These are phyloP conservation scores for Leiothrix lutea DNA, from an alignment of 2,113 vertebrate species.

Conservation along the genomic window DNA sequence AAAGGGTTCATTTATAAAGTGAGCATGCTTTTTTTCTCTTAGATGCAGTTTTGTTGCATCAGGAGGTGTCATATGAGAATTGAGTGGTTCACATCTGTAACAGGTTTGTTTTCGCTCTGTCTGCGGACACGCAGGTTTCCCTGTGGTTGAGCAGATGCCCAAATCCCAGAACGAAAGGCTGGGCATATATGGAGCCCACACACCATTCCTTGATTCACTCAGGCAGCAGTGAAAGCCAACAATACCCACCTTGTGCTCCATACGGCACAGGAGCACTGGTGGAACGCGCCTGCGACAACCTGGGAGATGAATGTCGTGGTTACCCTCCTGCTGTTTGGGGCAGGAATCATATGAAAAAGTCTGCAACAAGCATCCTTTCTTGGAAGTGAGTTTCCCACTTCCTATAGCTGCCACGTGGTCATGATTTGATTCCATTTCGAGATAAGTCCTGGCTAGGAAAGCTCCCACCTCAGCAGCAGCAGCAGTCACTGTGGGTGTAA, in stretches of 20 bases:
- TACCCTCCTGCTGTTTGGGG: not conserved
- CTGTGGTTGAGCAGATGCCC: not conserved
- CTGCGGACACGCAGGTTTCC: fast-evolving
- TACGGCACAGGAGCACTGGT: not conserved
- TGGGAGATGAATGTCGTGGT: not conserved
- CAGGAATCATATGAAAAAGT: not conserved
- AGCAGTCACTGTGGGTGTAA: fast-evolving
- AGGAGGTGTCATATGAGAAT: not conserved
- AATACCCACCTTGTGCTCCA: not conserved
- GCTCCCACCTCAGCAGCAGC: not conserved
- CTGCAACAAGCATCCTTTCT: not conserved
- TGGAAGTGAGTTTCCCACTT: not conserved
- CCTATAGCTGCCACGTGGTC: fast-evolving
- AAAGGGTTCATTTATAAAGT: not conserved
- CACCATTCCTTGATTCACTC: not conserved
- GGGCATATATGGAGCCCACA: not conserved
- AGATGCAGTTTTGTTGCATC: not conserved
- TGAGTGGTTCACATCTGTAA: not conserved
- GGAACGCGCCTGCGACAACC: not conserved
- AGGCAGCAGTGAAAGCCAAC: not conserved
- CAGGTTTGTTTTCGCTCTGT: fast-evolving
- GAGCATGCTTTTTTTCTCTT: not conserved
- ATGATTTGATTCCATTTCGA: not conserved
- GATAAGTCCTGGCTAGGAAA: not conserved
- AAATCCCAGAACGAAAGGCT: not conserved